Percentiles rank a stretch among this genome's conserved stretches.
Conservation (phyloP, 2,888 invertebrate genomes). For the Cybosia mesomella region DNA sequence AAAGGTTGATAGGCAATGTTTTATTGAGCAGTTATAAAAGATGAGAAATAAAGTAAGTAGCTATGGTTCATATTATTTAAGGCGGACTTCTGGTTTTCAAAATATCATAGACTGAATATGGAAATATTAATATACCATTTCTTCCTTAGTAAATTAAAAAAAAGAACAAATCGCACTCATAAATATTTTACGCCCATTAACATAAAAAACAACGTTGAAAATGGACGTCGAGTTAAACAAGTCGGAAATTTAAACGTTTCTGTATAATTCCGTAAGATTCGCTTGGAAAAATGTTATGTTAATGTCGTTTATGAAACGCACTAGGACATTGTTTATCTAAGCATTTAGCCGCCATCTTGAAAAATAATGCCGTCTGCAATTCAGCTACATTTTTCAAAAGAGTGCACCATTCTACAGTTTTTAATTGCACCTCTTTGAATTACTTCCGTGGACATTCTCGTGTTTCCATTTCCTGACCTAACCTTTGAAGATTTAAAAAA, state of each 20-base stretch:
- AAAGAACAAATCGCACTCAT: conserved; percentile 32
- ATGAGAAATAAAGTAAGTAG: background rate
- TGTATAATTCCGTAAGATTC: conserved; percentile 63
- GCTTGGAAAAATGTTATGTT: conserved; percentile 46
- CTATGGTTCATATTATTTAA: background rate
- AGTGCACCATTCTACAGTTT: background rate
- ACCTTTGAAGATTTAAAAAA: background rate
- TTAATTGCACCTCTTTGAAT: background rate
- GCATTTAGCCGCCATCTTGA: conserved; percentile 10
- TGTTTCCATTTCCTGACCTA: background rate
- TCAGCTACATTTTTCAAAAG: conserved; percentile 18
- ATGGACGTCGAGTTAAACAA: conserved; percentile 54
- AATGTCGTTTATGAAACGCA: conserved; percentile 25
- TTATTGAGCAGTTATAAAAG: conserved; percentile 26
- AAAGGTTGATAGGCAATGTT: conserved; percentile 16
- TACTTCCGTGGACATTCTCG: conserved; percentile 6
- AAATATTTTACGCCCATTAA: conserved; percentile 31
- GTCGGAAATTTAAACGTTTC: conserved; percentile 58
- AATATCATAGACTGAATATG: background rate
- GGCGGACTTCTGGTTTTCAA: background rate
- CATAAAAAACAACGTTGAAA: conserved; percentile 39
- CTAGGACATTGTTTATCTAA: background rate
- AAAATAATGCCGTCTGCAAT: conserved; percentile 5
- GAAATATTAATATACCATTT: background rate
- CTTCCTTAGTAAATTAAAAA: conserved; percentile 15